phyloP scores from a whole-genome alignment of 1,140 invertebrate species.

The Anthonomus grandis region DNA sequence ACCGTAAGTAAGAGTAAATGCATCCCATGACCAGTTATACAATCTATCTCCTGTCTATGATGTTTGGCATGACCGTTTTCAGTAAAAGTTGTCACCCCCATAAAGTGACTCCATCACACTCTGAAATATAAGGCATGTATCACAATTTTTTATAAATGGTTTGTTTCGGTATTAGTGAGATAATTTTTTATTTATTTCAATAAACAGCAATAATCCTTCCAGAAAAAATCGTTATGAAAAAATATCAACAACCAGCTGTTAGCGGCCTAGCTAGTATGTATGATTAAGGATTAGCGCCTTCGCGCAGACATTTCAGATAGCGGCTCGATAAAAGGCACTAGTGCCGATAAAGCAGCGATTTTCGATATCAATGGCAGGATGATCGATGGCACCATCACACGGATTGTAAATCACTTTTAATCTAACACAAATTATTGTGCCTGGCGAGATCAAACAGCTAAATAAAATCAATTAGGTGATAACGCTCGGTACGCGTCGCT shows the following conservation, averaged over 20 bases:
- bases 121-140: too few relatives aligned
- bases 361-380: slow-evolving; percentile 42
- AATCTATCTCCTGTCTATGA: too few relatives aligned
- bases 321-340: slow-evolving; percentile 37
- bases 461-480: slow-evolving; percentile 29
- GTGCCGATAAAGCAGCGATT: slow-evolving; percentile 41
- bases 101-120: too few relatives aligned
- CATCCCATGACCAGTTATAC: too few relatives aligned
- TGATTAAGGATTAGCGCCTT: slow-evolving; percentile 35
- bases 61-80: too few relatives aligned
- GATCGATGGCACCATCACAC: slow-evolving; percentile 37
- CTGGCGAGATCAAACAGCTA: slow-evolving; percentile 24
- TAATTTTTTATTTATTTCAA: too few relatives aligned
- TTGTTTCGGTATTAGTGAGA: too few relatives aligned
- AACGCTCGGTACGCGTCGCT: slow-evolving; percentile 5
- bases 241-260: too few relatives aligned
- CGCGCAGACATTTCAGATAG: slow-evolving; percentile 35
- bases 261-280: slow-evolving; percentile 15
- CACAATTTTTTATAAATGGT: too few relatives aligned
- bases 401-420: slow-evolving; percentile 46
- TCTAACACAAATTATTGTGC: slow-evolving; percentile 39
- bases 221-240: slow-evolving; percentile 30
- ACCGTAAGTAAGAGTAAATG: too few relatives aligned
- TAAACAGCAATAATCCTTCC: too few relatives aligned
- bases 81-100: too few relatives aligned